Evolutionary conservation across 2,888 invertebrate species (phyloP), one percentile per base, ranked within the genome.

Genomic region (Nephrotoma appendiculata): DNA sequence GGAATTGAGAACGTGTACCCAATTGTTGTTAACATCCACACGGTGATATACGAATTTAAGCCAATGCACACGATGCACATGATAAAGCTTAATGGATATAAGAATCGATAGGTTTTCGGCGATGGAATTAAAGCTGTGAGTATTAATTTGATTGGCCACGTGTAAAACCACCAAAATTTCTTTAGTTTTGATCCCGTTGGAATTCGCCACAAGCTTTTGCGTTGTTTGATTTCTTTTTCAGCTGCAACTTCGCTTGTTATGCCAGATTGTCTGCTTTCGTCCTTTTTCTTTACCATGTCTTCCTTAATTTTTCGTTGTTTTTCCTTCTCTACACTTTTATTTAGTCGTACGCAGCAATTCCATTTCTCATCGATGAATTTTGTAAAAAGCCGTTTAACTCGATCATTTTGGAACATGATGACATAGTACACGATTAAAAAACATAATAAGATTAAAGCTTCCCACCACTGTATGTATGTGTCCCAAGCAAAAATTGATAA

Each of bases 11-110:
- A 93, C 0, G 97, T 95, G 88, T 94, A 94, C 43, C 98, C 98
- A 88, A 98, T 94, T 4, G 96, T 93, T 42, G 97, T 95, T 90
- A 98, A 95, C 95, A 98, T 97, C 98, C 98, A 98, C 0, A 98
- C 96, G 42, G 97, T 96, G 86, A 97, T 89, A 90, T 98, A 98
- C 0, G 98, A 96, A 88, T 97, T 95, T 1, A 93, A 91, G 2
- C 96, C 98, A 88, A 98, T 97, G 95, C 96, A 97, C 1, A 96
- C 90, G 43, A 98, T 94, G 90, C 97, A 97, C 94, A 98, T 95
- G 15, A 96, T 88, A 90, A 98, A 98, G 0, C 97, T 95, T 0
- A 96, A 83, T 0, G 97, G 95, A 90, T 96, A 98, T 88, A 94
- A 91, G 86, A 91, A 93, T 19, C 93, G 93, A 89, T 93, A 92